Percentiles rank a stretch among this genome's conserved stretches.
Evolutionary conservation across 2,797 vertebrate species (phyloP).

Genomic region (Sus cebifrons): DNA sequence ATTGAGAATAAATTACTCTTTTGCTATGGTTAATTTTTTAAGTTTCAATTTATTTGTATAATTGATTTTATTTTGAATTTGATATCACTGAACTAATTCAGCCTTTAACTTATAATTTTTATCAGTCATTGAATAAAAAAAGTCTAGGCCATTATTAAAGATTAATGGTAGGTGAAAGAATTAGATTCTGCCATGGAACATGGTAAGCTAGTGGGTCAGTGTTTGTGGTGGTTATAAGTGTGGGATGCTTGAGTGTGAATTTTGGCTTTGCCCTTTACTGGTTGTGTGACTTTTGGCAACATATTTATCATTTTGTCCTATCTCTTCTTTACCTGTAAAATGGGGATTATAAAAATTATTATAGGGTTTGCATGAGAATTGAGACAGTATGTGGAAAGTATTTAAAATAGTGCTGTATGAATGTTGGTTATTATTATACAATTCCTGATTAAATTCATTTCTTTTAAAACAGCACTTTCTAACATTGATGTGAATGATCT

Average conservation of each 20-base stretch:
- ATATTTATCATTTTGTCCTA: not conserved
- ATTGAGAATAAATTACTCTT: conserved; percentile 56
- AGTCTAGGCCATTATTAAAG: conserved; percentile 35
- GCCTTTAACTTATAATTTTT: conserved; percentile 43
- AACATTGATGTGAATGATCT: not conserved
- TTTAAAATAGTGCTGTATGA: not conserved
- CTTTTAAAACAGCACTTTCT: not conserved
- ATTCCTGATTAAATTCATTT: conserved; percentile 43
- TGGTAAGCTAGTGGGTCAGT: not conserved
- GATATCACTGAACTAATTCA: conserved; percentile 55
- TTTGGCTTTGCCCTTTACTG: not conserved
- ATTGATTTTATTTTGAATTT: conserved; percentile 62
- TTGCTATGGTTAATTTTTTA: conserved; percentile 52
- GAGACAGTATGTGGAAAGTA: not conserved
- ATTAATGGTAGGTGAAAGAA: not conserved
- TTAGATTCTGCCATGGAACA: not conserved
- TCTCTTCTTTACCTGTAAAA: conserved; percentile 49
- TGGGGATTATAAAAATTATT: not conserved
- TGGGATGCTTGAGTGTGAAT: not conserved
- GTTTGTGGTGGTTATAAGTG: not conserved
- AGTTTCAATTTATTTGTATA: conserved; percentile 59
- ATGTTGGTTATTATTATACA: not conserved
- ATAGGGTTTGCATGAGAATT: conserved; percentile 40
- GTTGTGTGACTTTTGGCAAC: not conserved
- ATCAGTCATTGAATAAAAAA: conserved; percentile 12